These are phyloP conservation scores for Oryzias woworae DNA, from an alignment of 2,113 vertebrate species.

Conservation along the genomic window DNA sequence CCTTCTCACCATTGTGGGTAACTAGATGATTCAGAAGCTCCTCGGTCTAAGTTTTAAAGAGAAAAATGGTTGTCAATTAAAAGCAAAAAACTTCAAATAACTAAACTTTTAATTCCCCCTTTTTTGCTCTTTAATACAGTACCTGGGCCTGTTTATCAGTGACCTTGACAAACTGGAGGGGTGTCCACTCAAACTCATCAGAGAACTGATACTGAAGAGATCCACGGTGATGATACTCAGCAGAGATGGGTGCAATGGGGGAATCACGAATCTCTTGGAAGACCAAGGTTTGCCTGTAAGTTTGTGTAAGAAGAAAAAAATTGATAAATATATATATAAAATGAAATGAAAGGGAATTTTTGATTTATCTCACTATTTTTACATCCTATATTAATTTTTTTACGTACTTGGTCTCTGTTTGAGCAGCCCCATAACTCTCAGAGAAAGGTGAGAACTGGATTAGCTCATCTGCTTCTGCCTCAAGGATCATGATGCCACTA, in stretches of 20 bases:
- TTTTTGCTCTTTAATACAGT: not conserved
- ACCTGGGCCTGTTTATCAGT: constrained; percentile 72
- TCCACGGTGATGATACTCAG: constrained; percentile 60
- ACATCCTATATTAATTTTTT: not conserved
- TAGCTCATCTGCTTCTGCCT: constrained; percentile 77
- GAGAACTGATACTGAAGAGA: constrained; percentile 76
- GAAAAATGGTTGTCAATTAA: not conserved
- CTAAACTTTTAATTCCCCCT: not conserved
- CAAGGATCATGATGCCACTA: constrained; percentile 66
- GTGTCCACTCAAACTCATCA: constrained; percentile 69
- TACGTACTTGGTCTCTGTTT: constrained; percentile 78
- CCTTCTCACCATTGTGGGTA: constrained; percentile 63
- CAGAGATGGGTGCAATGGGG: constrained; percentile 12
- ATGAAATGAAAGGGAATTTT: too few relatives aligned
- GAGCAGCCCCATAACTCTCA: constrained; percentile 75
- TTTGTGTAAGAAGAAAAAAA: constrained; percentile 2
- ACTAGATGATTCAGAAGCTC: constrained; percentile 78
- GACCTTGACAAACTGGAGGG: constrained; percentile 75
- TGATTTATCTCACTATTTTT: not conserved
- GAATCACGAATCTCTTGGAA: constrained; percentile 68
- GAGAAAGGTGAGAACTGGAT: constrained; percentile 79
- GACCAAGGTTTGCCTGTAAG: constrained; percentile 74
- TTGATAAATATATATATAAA: not conserved
- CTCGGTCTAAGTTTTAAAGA: constrained; percentile 59
- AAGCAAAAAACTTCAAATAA: not conserved